Evolutionary conservation across 1,140 invertebrate genomes (phyloP).

Genomic region (Drosophila punjabiensis): DNA sequence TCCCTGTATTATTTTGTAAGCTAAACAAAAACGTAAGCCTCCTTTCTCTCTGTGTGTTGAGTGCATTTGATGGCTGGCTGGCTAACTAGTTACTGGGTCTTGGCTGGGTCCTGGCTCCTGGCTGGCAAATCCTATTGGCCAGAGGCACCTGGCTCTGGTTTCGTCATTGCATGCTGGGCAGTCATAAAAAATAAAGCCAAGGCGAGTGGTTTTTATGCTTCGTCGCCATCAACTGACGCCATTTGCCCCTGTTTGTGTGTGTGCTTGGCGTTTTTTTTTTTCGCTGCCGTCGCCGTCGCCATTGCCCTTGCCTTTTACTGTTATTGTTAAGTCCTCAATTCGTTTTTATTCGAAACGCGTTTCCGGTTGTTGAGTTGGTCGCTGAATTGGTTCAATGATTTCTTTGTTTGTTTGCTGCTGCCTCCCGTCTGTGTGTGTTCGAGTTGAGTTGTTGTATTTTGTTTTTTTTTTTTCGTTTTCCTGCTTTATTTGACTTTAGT

Average conservation of each 20-base stretch:
- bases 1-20: not conserved
- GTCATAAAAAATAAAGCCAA: conserved; percentile 67
- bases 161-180: conserved; percentile 59
- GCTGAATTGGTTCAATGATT: conserved; percentile 84
- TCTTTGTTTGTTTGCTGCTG: conserved; percentile 65
- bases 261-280: conserved; percentile 28
- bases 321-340: conserved; percentile 81
- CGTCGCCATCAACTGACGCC: conserved; percentile 76
- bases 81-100: conserved; percentile 22
- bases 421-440: conserved; percentile 48
- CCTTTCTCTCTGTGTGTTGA: conserved; percentile 23
- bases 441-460: conserved; percentile 46
- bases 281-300: conserved; percentile 22
- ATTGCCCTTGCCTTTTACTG: conserved; percentile 68
- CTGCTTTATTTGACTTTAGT: conserved; percentile 41
- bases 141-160: conserved; percentile 60
- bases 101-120: conserved; percentile 8
- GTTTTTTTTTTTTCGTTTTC: conserved; percentile 12
- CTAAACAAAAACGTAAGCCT: too few relatives aligned
- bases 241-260: conserved; percentile 57
- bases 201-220: conserved; percentile 80
- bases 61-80: conserved; percentile 32
- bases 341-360: conserved; percentile 83
- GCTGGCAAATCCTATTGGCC: conserved; percentile 20
- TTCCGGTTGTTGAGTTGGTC: conserved; percentile 84